Evolutionary conservation across 2,888 invertebrate species (phyloP).

Genomic region (Andrena dorsata): DNA sequence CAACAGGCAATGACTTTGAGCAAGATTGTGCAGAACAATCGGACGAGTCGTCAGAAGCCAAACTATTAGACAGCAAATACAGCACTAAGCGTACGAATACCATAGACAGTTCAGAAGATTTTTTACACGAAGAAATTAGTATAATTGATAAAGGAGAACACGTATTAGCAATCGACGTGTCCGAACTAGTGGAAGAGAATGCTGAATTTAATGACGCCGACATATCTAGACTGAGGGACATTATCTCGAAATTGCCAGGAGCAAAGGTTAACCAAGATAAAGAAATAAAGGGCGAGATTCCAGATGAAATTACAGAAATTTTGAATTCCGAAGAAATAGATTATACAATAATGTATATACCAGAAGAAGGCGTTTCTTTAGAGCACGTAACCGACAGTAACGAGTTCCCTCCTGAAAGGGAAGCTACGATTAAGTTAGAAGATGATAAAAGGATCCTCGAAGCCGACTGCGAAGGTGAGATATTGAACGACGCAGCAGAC

Average conservation of each 20-base stretch:
- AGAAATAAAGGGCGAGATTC: slow-evolving; percentile 58
- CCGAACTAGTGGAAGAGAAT: slow-evolving; percentile 43
- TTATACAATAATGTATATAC: slow-evolving; percentile 76
- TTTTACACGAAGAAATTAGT: slow-evolving; percentile 17
- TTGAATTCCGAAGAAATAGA: slow-evolving; percentile 61
- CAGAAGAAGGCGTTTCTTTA: slow-evolving; percentile 55
- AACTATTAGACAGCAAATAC: slow-evolving; percentile 11
- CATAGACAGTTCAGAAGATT: slow-evolving; percentile 22
- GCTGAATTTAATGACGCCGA: slow-evolving; percentile 32
- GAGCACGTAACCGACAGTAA: slow-evolving; percentile 29
- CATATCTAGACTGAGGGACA: slow-evolving; percentile 27
- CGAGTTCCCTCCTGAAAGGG: slow-evolving; percentile 11
- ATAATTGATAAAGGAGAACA: slow-evolving; percentile 24
- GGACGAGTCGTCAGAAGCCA: slow-evolving; percentile 25
- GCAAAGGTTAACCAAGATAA: slow-evolving; percentile 22
- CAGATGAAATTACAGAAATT: slow-evolving; percentile 66
- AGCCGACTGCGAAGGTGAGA: background rate
- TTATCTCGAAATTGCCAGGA: slow-evolving; percentile 51
- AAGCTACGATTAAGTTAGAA: slow-evolving; percentile 25
- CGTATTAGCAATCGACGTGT: slow-evolving; percentile 46
- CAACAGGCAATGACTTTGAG: slow-evolving; percentile 22
- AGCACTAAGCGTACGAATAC: background rate
- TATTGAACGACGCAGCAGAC: slow-evolving; percentile 16
- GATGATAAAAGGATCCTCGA: slow-evolving; percentile 10
- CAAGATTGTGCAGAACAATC: slow-evolving; percentile 15